Conservation (phyloP, 64 coral and sea anemone genomes). For the Montipora capricornis region DNA sequence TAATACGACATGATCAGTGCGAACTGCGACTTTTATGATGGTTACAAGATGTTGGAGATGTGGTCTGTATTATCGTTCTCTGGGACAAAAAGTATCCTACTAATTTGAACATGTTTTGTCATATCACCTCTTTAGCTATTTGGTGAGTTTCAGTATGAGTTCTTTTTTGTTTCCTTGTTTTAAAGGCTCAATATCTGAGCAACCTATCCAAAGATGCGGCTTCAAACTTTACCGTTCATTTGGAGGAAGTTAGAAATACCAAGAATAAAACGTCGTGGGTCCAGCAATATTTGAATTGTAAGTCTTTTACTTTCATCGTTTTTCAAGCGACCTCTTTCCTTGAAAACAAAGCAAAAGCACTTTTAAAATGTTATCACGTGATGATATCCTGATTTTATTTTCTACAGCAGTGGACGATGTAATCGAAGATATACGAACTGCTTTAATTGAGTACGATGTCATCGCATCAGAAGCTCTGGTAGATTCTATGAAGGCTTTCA, state of each 20-base stretch:
- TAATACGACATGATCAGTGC: too few species aligned
- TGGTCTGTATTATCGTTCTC: too few species aligned
- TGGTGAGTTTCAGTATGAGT: neutral
- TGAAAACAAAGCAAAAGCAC: neutral
- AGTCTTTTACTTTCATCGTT: neutral
- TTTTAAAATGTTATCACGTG: neutral
- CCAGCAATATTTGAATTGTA: neutral
- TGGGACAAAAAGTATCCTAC: too few species aligned
- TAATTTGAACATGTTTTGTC: too few species aligned
- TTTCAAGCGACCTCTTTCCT: neutral
- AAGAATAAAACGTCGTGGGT: neutral
- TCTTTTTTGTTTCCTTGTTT: neutral
- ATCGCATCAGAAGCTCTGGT: neutral
- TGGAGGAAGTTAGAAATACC: neutral
- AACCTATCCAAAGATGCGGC: neutral
- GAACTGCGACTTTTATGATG: too few species aligned
- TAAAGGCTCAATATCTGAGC: constrained; percentile 1
- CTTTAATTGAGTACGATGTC: neutral
- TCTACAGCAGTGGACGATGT: constrained; percentile 4
- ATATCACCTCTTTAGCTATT: too few species aligned
- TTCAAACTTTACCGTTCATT: neutral
- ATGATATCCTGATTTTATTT: neutral
- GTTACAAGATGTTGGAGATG: too few species aligned
- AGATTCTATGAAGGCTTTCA: neutral
- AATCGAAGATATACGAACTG: neutral